A percentile compares a stretch with the other conserved stretches of the same genome.
Evolutionary conservation across 2,113 vertebrate species (phyloP).

Genomic region (Motacilla alba): DNA sequence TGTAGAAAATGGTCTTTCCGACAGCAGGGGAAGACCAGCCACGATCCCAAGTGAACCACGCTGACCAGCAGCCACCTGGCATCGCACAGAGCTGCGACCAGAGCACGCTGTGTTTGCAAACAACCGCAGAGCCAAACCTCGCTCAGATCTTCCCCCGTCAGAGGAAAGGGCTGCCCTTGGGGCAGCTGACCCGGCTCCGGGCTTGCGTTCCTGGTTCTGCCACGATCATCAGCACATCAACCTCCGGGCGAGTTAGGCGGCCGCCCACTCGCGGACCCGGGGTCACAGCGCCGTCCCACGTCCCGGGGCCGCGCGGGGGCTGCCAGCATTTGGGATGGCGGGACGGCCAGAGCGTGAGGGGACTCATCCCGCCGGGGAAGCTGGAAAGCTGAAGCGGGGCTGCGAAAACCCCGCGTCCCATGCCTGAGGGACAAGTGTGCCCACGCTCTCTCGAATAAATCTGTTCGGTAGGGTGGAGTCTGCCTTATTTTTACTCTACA

Average conservation of each 20-base stretch:
- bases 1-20: neutral
- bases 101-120: neutral
- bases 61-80: neutral
- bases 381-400: neutral
- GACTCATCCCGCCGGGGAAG: neutral
- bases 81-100: neutral
- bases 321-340: accelerated
- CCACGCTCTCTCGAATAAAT: neutral
- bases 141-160: neutral
- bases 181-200: neutral
- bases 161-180: neutral
- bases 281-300: accelerated
- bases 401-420: neutral
- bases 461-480: slow-evolving; percentile 11
- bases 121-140: neutral
- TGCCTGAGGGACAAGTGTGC: neutral
- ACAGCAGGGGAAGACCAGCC: neutral
- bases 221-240: accelerated
- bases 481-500: slow-evolving; percentile 23
- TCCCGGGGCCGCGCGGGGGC: accelerated
- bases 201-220: neutral
- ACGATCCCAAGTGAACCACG: neutral
- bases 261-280: accelerated
- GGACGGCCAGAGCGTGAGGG: accelerated
- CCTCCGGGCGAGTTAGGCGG: accelerated